phyloP scores from a whole-genome alignment of 2,888 invertebrate species.

The Melanostoma mellinum region DNA sequence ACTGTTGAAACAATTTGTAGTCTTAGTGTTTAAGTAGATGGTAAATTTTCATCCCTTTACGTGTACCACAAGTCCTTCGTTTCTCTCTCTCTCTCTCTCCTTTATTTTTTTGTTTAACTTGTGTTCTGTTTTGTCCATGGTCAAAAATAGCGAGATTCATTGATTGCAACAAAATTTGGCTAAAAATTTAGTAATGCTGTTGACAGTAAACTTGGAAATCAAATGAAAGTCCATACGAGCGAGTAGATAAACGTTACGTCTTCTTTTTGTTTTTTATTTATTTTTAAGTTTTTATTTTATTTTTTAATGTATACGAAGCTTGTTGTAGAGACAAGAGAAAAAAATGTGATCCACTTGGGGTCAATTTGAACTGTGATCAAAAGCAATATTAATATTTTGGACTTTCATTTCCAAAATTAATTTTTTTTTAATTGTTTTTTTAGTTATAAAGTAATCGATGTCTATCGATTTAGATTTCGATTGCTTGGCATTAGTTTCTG shows the following conservation, averaged over 20 bases:
- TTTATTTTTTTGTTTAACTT: slow-evolving; percentile 14
- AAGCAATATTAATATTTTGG: slow-evolving; percentile 43
- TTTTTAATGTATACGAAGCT: slow-evolving; percentile 22
- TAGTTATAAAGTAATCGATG: no score
- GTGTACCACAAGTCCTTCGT: not conserved
- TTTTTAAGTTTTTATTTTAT: slow-evolving; percentile 20
- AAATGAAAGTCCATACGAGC: slow-evolving; percentile 27
- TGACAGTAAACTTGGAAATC: slow-evolving; percentile 1
- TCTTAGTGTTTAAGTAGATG: slow-evolving; percentile 68
- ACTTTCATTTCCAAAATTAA: slow-evolving; percentile 47
- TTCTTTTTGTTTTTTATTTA: slow-evolving; percentile 33
- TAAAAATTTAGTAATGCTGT: slow-evolving; percentile 43
- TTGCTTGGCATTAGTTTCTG: no score
- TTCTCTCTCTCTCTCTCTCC: slow-evolving; percentile 22
- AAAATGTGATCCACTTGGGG: slow-evolving; percentile 13
- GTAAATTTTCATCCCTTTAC: slow-evolving; percentile 47
- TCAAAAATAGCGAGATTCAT: slow-evolving; percentile 17
- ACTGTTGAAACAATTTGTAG: slow-evolving; percentile 60
- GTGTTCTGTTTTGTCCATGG: slow-evolving; percentile 34
- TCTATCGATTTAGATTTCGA: no score
- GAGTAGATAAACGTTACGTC: not conserved
- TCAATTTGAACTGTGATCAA: slow-evolving; percentile 54
- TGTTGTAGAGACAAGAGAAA: slow-evolving; percentile 18
- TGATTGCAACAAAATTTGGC: not conserved
- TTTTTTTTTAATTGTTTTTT: no score